phyloP scores from a whole-genome alignment of 2,113 vertebrate genomes.

The Rattus rattus region DNA sequence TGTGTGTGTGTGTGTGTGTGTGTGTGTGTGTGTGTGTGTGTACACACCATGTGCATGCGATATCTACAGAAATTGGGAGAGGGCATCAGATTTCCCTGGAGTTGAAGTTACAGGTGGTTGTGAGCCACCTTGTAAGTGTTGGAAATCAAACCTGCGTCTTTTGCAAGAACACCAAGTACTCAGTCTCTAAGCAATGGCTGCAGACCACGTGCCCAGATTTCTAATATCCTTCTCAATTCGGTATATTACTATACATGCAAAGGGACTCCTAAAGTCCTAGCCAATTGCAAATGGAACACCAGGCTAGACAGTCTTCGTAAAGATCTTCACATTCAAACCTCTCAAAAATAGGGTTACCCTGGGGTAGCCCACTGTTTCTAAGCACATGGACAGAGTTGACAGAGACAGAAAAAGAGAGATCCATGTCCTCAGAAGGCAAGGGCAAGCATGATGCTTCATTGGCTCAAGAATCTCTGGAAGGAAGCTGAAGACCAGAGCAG shows the following conservation, averaged over 20 bases:
- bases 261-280: neutral
- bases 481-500: neutral
- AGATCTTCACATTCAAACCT: rapidly evolving
- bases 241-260: neutral
- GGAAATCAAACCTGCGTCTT: too few relatives aligned
- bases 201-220: neutral
- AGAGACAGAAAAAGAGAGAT: neutral
- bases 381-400: neutral
- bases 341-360: neutral
- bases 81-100: neutral
- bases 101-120: neutral
- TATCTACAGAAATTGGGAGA: neutral
- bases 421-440: neutral
- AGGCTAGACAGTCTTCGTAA: neutral
- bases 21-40: neutral
- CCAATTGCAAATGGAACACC: neutral
- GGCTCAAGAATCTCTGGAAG: neutral
- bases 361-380: too few relatives aligned
- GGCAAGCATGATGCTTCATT: neutral
- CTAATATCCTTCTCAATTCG: neutral
- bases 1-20: neutral
- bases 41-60: neutral
- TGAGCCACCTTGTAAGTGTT: neutral
- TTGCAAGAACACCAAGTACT: neutral
- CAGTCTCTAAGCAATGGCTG: neutral